phyloP scores from a whole-genome alignment of 2,113 vertebrate genomes.

The Tyto alba region DNA sequence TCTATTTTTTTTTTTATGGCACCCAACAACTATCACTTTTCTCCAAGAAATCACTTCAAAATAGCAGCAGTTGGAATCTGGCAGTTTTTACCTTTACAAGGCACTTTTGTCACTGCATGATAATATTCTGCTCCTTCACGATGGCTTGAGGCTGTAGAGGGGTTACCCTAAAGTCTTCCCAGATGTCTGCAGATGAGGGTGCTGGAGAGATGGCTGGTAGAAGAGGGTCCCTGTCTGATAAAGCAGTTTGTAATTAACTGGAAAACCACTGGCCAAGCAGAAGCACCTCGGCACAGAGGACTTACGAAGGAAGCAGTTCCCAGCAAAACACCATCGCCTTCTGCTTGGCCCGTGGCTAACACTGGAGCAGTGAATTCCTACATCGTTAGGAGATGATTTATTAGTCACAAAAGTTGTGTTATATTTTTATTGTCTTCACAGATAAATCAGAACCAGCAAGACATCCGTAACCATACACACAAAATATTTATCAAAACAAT shows the following conservation, averaged over 20 bases:
- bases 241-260: background rate
- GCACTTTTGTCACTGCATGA: background rate
- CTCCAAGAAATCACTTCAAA: background rate
- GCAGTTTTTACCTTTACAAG: background rate
- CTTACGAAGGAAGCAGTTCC: background rate
- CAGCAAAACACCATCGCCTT: background rate
- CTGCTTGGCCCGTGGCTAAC: background rate
- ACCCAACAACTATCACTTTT: background rate
- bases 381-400: background rate
- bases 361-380: background rate
- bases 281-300: background rate
- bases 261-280: background rate
- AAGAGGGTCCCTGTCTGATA: background rate
- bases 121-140: background rate
- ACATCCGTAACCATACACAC: conserved; percentile 36
- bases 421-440: conserved; percentile 58
- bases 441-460: conserved; percentile 58
- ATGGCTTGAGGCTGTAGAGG: background rate
- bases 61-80: background rate
- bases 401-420: conserved; percentile 14
- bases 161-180: background rate
- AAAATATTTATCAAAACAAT: conserved; percentile 61
- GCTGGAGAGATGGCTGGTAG: background rate
- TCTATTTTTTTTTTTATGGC: background rate
- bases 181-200: background rate